A percentile compares a stretch with the other conserved stretches of the same genome.
Conservation (phyloP, 2,797 vertebrate genomes). For the Mormyrops boulengeri region DNA sequence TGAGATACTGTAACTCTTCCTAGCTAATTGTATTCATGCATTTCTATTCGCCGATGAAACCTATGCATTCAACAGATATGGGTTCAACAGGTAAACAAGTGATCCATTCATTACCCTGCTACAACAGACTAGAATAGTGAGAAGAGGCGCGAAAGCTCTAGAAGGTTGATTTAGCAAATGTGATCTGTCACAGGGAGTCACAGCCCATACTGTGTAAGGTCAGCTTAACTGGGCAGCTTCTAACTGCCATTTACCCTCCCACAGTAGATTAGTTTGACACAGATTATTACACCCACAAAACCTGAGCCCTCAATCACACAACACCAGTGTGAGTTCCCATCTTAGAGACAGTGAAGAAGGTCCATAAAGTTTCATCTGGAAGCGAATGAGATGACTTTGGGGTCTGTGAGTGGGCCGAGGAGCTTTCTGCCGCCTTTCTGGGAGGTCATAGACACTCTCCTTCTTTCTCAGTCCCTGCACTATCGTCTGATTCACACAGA, state of each 20-base stretch:
- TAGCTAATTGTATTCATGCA: background rate
- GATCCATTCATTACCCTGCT: background rate
- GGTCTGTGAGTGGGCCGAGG: background rate
- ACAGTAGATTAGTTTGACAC: background rate
- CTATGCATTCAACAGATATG: background rate
- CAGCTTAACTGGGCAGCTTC: background rate
- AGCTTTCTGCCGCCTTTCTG: background rate
- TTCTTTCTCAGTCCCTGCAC: background rate
- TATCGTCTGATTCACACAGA: background rate
- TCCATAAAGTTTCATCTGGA: background rate
- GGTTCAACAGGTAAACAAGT: background rate
- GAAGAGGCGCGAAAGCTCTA: background rate
- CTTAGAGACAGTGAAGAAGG: background rate
- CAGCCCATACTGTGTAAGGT: background rate
- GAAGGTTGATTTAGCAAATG: background rate
- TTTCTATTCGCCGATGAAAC: background rate
- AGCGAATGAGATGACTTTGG: background rate
- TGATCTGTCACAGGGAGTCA: background rate
- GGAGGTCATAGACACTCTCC: background rate
- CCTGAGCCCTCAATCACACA: background rate
- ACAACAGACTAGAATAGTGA: background rate
- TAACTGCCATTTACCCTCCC: background rate
- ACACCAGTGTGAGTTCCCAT: background rate
- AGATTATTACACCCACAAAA: background rate
- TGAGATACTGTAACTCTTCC: background rate